These are phyloP conservation scores for Biston stratarius DNA, from an alignment of 2,888 invertebrate genomes.

Conservation along the genomic window DNA sequence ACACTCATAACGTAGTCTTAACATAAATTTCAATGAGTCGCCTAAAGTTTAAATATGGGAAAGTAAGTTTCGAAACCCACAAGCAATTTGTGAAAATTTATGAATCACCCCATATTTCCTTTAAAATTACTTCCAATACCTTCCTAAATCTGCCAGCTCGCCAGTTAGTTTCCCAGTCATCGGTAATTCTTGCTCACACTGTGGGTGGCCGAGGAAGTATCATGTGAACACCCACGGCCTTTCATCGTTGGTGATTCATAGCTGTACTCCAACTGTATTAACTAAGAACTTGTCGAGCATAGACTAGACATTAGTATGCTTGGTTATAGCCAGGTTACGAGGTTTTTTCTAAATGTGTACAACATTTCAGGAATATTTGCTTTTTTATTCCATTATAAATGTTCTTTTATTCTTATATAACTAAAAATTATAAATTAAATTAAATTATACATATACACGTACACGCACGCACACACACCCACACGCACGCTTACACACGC, in stretches of 20 bases:
- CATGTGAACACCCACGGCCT: conserved; percentile 74
- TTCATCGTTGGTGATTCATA: conserved; percentile 81
- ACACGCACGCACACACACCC: too few species aligned
- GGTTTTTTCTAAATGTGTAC: neutral
- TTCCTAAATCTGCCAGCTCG: conserved; percentile 44
- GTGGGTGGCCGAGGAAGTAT: conserved; percentile 83
- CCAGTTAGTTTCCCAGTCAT: conserved; percentile 52
- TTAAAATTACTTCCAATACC: conserved; percentile 30
- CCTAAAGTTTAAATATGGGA: neutral
- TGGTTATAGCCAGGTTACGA: conserved; percentile 1
- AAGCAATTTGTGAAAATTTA: conserved; percentile 18
- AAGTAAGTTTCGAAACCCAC: conserved; percentile 6
- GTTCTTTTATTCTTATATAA: too few species aligned
- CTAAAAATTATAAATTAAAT: too few species aligned
- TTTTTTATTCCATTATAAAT: neutral
- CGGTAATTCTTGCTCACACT: conserved; percentile 53
- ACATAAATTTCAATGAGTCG: too few species aligned
- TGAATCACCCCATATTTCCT: conserved; percentile 24
- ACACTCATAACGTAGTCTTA: too few species aligned
- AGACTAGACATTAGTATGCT: neutral
- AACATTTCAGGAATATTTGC: neutral
- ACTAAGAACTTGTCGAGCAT: conserved; percentile 13
- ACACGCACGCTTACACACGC: too few species aligned
- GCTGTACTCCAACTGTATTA: conserved; percentile 52
- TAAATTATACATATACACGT: too few species aligned